phyloP scores from a whole-genome alignment of 2,113 vertebrate species.

The Gallinago media region DNA sequence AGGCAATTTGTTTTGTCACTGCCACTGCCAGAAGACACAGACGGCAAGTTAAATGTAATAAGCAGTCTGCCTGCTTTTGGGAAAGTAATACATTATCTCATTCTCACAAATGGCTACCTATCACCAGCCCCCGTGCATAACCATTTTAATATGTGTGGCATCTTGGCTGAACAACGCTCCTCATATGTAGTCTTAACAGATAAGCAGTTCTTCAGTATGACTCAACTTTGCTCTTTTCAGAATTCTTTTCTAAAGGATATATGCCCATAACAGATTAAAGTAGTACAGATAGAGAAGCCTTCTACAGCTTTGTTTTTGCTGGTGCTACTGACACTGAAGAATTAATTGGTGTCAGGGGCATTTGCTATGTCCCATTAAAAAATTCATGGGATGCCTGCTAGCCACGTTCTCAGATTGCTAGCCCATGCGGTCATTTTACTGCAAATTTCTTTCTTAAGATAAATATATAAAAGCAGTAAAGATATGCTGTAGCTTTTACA shows the following conservation, averaged over 20 bases:
- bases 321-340: not conserved
- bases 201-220: not conserved
- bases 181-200: not conserved
- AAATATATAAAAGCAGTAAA: not conserved
- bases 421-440: not conserved
- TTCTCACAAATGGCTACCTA: not conserved
- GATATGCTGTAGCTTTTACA: not conserved
- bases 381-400: not conserved
- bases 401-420: not conserved
- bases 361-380: not conserved
- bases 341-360: not conserved
- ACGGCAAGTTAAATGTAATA: not conserved
- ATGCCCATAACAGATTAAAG: not conserved
- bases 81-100: conserved; percentile 3
- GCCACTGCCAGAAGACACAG: conserved; percentile 21
- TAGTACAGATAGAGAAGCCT: not conserved
- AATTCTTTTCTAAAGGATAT: not conserved
- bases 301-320: not conserved
- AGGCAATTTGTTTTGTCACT: conserved; percentile 40
- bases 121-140: not conserved
- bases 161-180: not conserved
- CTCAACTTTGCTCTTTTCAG: not conserved
- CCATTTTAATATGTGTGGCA: not conserved
- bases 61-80: conserved; percentile 25
- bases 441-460: not conserved